Conservation (phyloP, 2,888 invertebrate genomes). For the Drosophila diplacantha region DNA sequence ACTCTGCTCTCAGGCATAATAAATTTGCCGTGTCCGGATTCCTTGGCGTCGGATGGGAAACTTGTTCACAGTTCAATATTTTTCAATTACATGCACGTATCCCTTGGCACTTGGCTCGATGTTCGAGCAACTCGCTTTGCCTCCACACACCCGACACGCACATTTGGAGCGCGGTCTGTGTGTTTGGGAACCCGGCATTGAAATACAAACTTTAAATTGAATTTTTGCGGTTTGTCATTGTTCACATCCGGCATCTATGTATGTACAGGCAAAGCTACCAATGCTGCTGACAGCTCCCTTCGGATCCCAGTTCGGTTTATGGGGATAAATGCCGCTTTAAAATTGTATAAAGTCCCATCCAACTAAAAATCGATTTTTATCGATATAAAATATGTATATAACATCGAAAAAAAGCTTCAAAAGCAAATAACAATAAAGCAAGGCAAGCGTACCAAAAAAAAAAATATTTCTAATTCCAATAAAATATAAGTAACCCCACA, state of each 20-base stretch:
- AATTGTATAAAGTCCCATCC: background rate
- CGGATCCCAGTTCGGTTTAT: constrained; percentile 3
- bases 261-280: constrained; percentile 13
- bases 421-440: no score
- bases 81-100: constrained; percentile 64
- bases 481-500: background rate
- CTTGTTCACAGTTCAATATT: constrained; percentile 60
- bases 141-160: background rate
- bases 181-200: constrained; percentile 53
- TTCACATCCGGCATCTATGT: constrained; percentile 47
- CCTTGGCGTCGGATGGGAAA: constrained; percentile 32
- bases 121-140: constrained; percentile 7
- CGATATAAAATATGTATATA: background rate
- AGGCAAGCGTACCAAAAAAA: no score
- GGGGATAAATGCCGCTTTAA: background rate
- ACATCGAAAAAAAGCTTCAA: no score
- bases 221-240: constrained; percentile 70
- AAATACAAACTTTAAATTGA: constrained; percentile 70
- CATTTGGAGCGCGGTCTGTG: constrained; percentile 12
- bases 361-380: no score
- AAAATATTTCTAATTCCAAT: no score
- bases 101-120: constrained; percentile 32
- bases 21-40: constrained; percentile 41
- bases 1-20: constrained; percentile 46
- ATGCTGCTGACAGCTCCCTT: background rate